These are phyloP conservation scores for Hystrix cristata DNA, from an alignment of 2,113 vertebrate genomes.

Conservation along the genomic window DNA sequence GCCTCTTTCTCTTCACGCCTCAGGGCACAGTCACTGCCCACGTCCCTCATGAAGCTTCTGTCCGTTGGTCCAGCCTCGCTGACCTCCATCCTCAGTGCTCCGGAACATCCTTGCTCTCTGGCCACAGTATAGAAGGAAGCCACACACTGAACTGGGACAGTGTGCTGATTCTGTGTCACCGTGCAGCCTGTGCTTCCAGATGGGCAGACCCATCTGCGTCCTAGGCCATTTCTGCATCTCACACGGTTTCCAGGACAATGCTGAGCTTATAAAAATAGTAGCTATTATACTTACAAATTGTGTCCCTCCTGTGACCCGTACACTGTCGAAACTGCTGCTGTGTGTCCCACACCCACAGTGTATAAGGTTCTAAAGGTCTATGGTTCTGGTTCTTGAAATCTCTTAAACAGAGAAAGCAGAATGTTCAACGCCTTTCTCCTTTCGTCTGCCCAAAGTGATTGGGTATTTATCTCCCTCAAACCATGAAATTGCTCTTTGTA, in stretches of 20 bases:
- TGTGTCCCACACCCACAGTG: background rate
- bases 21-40: no score
- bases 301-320: background rate
- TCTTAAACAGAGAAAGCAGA: background rate
- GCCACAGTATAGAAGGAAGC: accelerated
- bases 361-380: background rate
- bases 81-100: background rate
- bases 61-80: background rate
- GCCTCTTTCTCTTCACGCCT: background rate
- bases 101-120: background rate
- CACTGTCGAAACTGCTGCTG: background rate
- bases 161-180: background rate
- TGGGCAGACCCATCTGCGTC: conserved; percentile 55
- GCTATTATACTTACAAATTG: background rate
- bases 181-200: background rate
- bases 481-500: background rate
- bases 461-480: background rate
- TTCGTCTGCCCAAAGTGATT: background rate
- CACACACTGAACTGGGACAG: background rate
- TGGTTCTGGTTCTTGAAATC: background rate
- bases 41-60: background rate
- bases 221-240: conserved; percentile 31
- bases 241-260: conserved; percentile 49
- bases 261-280: conserved; percentile 23
- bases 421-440: background rate